A percentile compares a stretch with the other conserved stretches of the same genome.
Conservation (phyloP, 2,888 invertebrate genomes). For the Calameuta filiformis region DNA sequence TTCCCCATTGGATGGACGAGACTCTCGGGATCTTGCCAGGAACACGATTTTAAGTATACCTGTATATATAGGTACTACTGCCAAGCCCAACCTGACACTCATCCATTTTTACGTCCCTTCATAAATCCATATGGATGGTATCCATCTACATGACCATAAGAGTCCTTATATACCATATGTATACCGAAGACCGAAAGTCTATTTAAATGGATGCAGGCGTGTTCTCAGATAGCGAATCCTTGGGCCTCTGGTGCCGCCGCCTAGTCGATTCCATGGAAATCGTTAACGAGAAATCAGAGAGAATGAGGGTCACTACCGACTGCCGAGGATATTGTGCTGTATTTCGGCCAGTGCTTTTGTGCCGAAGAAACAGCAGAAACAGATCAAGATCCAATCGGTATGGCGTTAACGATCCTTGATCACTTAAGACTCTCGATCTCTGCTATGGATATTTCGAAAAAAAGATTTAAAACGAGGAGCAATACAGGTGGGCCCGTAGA, state of each 20-base stretch:
- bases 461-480: neutral
- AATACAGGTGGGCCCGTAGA: slow-evolving; percentile 2
- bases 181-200: neutral
- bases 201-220: neutral
- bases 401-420: neutral
- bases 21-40: neutral
- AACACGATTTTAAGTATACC: neutral
- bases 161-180: neutral
- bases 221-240: slow-evolving; percentile 1
- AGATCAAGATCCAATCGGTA: neutral
- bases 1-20: slow-evolving; percentile 3
- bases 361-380: neutral
- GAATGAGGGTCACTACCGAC: neutral
- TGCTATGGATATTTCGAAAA: slow-evolving; percentile 8
- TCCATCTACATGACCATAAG: neutral
- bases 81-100: neutral
- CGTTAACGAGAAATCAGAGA: neutral
- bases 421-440: neutral
- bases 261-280: neutral
- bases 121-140: neutral
- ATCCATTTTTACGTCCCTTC: neutral
- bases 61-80: neutral
- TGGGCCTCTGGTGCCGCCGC: neutral
- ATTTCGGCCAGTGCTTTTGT: neutral
- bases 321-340: neutral